These are phyloP conservation scores for Heliconius hortense DNA, from an alignment of 2,888 invertebrate genomes.

Conservation along the genomic window DNA sequence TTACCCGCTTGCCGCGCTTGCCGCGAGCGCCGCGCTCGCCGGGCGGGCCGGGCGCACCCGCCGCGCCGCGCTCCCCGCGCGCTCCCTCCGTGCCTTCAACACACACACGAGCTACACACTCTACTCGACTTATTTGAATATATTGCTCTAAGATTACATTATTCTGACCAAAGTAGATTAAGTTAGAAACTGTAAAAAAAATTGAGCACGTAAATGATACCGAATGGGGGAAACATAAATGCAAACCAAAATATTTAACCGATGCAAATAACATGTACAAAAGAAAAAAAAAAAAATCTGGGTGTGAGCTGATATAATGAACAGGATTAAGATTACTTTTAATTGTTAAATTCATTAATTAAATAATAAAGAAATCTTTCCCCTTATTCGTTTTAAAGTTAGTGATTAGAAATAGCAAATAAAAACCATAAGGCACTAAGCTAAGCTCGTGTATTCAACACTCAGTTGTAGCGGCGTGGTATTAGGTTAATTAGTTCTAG, in stretches of 20 bases:
- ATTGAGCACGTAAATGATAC: neutral
- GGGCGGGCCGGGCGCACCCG: slow-evolving; percentile 88
- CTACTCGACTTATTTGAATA: neutral
- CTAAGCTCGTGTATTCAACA: slow-evolving; percentile 7
- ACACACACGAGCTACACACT: slow-evolving; percentile 37
- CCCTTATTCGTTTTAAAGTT: neutral
- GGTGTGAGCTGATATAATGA: neutral
- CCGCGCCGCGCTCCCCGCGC: slow-evolving; percentile 90
- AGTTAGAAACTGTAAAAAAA: neutral
- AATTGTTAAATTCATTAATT: neutral
- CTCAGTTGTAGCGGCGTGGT: neutral
- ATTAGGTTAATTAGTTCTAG: slow-evolving; percentile 15
- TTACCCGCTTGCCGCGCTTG: slow-evolving; percentile 96
- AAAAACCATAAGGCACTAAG: slow-evolving; percentile 22
- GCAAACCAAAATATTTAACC: neutral
- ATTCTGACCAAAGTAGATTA: neutral
- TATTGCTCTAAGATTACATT: neutral
- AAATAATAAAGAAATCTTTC: neutral
- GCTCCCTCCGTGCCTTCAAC: slow-evolving; percentile 83
- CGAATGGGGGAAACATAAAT: neutral
- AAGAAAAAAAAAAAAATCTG: neutral
- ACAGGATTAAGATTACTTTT: slow-evolving; percentile 11
- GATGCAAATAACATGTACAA: neutral
- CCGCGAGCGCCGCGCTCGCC: slow-evolving; percentile 96
- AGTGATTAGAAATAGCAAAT: slow-evolving; percentile 18